Percentiles rank a stretch among this genome's conserved stretches.
Conservation (phyloP, 2,113 vertebrate species). For the Chascanopsetta lugubris region DNA sequence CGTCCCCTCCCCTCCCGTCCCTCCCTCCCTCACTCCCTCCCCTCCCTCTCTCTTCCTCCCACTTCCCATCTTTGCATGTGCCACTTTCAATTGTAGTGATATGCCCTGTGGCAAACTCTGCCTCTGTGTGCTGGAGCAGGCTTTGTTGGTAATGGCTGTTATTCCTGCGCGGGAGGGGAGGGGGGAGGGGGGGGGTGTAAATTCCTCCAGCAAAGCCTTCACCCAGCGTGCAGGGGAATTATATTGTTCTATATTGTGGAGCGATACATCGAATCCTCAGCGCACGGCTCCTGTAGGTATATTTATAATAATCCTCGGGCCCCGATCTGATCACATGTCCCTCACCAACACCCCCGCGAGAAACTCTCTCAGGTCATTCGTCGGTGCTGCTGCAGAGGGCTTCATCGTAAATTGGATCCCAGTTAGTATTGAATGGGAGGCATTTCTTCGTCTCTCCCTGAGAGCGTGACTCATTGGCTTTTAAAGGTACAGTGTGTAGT, state of each 20-base stretch:
- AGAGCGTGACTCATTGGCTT: slow-evolving; percentile 9
- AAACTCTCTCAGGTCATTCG: slow-evolving; percentile 46
- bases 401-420: slow-evolving; percentile 62
- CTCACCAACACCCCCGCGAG: slow-evolving; percentile 16
- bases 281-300: slow-evolving; percentile 34
- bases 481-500: too few relatives aligned
- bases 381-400: slow-evolving; percentile 30
- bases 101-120: slow-evolving; percentile 79
- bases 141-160: slow-evolving; percentile 81
- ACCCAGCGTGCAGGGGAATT: slow-evolving; percentile 58
- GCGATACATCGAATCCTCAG: slow-evolving; percentile 33
- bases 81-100: slow-evolving; percentile 83
- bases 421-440: slow-evolving; percentile 55
- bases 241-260: slow-evolving; percentile 49
- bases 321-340: slow-evolving; percentile 34
- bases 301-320: slow-evolving; percentile 37
- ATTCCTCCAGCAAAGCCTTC: slow-evolving; percentile 69
- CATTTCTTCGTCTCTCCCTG: slow-evolving; percentile 55
- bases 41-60: slow-evolving; percentile 53
- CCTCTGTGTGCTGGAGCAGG: slow-evolving; percentile 77
- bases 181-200: slow-evolving; percentile 79
- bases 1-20: slow-evolving; percentile 39
- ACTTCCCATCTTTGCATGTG: slow-evolving; percentile 82
- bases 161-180: slow-evolving; percentile 75
- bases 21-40: slow-evolving; percentile 25